Conservation (phyloP, 2,797 vertebrate genomes). For the Corythornis leucogaster region DNA sequence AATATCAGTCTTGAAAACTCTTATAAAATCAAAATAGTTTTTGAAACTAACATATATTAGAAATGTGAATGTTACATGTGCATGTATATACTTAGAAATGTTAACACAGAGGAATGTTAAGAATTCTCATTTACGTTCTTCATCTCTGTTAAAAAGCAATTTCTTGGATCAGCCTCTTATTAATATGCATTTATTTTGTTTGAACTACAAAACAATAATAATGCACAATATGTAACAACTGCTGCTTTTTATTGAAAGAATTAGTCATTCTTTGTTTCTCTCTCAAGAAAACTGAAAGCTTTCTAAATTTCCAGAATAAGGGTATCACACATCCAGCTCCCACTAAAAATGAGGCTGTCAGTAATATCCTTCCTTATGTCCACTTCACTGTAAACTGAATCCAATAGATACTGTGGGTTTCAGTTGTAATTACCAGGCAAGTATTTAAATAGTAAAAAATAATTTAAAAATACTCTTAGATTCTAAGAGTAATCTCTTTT, state of each 20-base stretch:
- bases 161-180: neutral
- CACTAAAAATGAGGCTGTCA: neutral
- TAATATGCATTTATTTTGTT: neutral
- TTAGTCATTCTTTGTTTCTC: neutral
- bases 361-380: neutral
- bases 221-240: neutral
- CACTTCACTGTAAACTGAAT: neutral
- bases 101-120: neutral
- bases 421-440: neutral
- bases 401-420: neutral
- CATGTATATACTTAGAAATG: too few species aligned
- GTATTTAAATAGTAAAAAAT: neutral
- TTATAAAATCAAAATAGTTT: neutral
- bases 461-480: too few species aligned
- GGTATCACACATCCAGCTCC: neutral
- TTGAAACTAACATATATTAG: neutral
- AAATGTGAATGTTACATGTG: neutral
- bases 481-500: neutral
- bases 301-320: neutral
- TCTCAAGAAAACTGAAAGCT: neutral
- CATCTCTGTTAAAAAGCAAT: neutral
- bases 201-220: neutral
- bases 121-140: neutral
- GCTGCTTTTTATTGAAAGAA: neutral
- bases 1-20: neutral